Conservation (phyloP, 30 jellyfish, hydroid and myxozoan genomes). For the Cassiopea xamachana region DNA sequence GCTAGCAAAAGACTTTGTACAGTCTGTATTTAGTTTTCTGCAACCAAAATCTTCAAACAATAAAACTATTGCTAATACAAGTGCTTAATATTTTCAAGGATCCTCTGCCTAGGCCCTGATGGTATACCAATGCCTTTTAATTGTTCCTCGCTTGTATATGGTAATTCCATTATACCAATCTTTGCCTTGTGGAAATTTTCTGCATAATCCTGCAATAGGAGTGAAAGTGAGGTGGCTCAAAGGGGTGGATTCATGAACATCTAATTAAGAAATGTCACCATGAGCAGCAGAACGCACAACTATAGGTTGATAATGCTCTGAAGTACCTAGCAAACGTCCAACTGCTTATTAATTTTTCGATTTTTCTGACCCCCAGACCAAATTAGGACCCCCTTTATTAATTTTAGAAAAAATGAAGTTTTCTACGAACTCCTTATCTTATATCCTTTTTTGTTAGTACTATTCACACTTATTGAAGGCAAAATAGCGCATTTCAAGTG, state of each 20-base stretch:
- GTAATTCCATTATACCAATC: conserved; percentile 71
- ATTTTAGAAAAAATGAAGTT: too few relatives aligned
- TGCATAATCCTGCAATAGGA: conserved; percentile 52
- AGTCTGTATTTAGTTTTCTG: too few relatives aligned
- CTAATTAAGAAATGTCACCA: neutral
- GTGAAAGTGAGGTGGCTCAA: neutral
- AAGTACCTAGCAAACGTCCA: too few relatives aligned
- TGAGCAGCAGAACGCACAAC: neutral
- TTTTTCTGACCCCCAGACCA: too few relatives aligned
- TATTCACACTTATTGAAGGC: too few relatives aligned
- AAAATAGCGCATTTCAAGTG: too few relatives aligned
- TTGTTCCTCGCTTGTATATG: conserved; percentile 67
- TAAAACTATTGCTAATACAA: neutral
- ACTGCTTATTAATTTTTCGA: too few relatives aligned
- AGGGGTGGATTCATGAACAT: neutral
- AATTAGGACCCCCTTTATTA: too few relatives aligned
- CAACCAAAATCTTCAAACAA: neutral
- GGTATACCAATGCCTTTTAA: conserved; percentile 67
- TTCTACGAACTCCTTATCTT: too few relatives aligned
- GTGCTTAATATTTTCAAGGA: conserved; percentile 64
- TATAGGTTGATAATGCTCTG: too few relatives aligned
- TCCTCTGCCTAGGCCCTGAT: conserved; percentile 62
- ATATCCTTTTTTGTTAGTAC: too few relatives aligned
- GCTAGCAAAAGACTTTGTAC: too few relatives aligned
- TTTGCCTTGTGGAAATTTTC: conserved; percentile 38